Evolutionary conservation across 53 echinoderm and acorn worm genomes (phyloP).

Genomic region (Astropecten irregularis): DNA sequence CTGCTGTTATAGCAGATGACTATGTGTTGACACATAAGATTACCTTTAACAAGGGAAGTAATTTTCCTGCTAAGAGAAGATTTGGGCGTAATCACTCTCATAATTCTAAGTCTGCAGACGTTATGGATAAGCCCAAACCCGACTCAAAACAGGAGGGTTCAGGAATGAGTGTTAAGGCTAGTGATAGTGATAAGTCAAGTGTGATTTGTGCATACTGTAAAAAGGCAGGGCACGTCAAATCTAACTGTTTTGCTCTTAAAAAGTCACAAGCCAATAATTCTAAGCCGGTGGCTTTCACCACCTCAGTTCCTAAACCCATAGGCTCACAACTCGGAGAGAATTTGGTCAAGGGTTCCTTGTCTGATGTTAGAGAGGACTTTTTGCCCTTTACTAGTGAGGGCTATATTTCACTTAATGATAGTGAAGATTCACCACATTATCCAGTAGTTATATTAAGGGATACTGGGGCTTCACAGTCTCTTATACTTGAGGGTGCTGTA

Average conservation of each 20-base stretch:
- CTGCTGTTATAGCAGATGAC: constrained; percentile 52
- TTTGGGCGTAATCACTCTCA: not conserved
- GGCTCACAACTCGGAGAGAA: not conserved
- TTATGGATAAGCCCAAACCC: not conserved
- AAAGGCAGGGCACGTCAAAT: constrained; percentile 2
- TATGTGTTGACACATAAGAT: constrained; percentile 45
- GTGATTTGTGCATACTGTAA: constrained; percentile 9
- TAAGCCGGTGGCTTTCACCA: constrained; percentile 12
- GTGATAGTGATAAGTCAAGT: not conserved
- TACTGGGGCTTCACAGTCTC: constrained; percentile 45
- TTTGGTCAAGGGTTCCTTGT: not conserved
- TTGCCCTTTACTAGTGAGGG: constrained; percentile 2
- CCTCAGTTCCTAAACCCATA: not conserved
- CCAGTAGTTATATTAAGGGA: constrained; percentile 40
- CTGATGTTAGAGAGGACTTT: constrained; percentile 15
- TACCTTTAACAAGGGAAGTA: not conserved
- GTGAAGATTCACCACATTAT: not conserved
- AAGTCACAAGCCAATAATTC: not conserved
- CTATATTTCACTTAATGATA: not conserved
- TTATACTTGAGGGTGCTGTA: constrained; percentile 28
- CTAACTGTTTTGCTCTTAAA: not conserved
- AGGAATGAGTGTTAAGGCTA: not conserved
- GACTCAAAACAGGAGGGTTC: not conserved
- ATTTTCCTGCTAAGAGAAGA: not conserved
- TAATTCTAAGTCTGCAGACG: not conserved